A percentile compares a stretch with the other conserved stretches of the same genome.
These are phyloP conservation scores for Alectura lathami DNA, from an alignment of 2,113 vertebrate species.

Conservation along the genomic window DNA sequence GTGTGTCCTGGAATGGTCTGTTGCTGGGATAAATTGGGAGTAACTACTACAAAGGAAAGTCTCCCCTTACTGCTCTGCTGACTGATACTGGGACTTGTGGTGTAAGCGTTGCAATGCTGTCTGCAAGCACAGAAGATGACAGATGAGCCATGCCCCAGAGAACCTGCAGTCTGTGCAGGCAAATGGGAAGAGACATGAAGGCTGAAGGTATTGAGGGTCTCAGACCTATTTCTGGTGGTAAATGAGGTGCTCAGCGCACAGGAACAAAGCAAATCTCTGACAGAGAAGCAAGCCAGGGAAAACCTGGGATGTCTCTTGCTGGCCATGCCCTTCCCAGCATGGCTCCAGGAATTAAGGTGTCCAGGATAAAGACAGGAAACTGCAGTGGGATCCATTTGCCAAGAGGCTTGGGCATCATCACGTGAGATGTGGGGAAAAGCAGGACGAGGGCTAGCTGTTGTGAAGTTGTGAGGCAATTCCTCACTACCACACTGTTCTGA, in stretches of 20 bases:
- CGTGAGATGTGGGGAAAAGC: background rate
- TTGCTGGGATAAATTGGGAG: background rate
- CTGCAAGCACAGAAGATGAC: background rate
- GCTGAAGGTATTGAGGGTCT: background rate
- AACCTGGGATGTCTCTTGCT: background rate
- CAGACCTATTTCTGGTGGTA: background rate
- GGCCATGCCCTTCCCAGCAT: background rate
- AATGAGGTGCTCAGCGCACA: background rate
- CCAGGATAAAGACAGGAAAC: background rate
- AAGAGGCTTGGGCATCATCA: background rate
- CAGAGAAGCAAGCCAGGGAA: background rate
- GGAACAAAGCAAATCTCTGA: background rate
- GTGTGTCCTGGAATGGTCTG: background rate
- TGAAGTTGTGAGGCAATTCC: background rate
- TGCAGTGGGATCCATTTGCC: background rate
- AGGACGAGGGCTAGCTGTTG: background rate
- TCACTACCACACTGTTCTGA: fast-evolving
- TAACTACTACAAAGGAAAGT: background rate
- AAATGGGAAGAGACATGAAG: background rate
- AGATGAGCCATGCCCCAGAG: background rate
- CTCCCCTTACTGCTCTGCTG: background rate
- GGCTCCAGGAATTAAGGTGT: background rate
- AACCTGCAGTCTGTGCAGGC: background rate
- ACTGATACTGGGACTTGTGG: background rate
- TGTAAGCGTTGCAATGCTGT: background rate